Evolutionary conservation across 1,140 invertebrate species (phyloP).

Genomic region (Drosophila willistoni): DNA sequence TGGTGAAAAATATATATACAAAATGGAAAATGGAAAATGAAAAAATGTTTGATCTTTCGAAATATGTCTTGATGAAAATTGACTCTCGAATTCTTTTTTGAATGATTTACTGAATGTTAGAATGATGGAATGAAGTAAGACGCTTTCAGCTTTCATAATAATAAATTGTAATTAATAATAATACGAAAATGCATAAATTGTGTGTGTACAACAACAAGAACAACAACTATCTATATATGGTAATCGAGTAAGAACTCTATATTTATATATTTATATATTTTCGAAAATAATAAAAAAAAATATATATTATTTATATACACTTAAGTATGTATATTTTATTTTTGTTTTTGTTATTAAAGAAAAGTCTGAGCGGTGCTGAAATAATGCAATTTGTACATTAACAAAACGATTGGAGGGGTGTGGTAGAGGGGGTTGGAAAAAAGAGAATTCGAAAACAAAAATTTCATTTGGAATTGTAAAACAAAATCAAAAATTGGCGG

Average conservation of each 20-base stretch:
- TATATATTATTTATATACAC: conserved; percentile 30
- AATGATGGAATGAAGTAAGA: conserved; percentile 18
- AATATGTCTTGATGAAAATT: not conserved
- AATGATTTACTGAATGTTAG: not conserved
- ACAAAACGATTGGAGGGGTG: conserved; percentile 35
- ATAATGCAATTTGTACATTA: conserved; percentile 68
- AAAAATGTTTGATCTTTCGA: not conserved
- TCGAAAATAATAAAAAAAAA: conserved; percentile 46
- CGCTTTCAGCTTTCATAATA: not conserved
- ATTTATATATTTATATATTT: conserved; percentile 66
- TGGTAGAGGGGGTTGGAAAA: conserved; percentile 14
- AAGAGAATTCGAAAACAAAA: conserved; percentile 53
- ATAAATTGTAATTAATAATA: conserved; percentile 11
- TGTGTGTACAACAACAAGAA: conserved; percentile 80
- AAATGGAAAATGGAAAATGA: not conserved
- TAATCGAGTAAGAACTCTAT: conserved; percentile 1
- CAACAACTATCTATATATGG: conserved; percentile 77
- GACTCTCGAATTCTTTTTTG: not conserved
- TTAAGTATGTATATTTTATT: conserved; percentile 7
- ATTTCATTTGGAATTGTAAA: conserved; percentile 65
- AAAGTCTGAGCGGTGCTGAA: conserved; percentile 71
- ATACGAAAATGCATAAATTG: conserved; percentile 28
- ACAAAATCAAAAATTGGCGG: conserved; percentile 63
- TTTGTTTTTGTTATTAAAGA: conserved; percentile 37
- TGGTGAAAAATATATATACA: conserved; percentile 21